Percentiles rank a stretch among this genome's conserved stretches.
Conservation (phyloP, 30 jellyfish, hydroid and myxozoan species). For the Chrysaora quinquecirrha region DNA sequence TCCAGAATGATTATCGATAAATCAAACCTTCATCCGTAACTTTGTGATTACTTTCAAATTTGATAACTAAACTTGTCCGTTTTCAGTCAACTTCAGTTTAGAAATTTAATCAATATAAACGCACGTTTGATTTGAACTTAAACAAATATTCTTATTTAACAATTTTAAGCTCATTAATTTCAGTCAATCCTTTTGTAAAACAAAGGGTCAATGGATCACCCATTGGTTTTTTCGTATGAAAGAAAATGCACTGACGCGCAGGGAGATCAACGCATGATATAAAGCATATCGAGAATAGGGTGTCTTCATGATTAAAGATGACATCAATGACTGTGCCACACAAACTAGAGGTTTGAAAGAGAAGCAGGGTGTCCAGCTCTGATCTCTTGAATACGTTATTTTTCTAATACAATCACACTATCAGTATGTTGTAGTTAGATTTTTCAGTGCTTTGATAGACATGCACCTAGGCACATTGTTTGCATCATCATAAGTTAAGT, state of each 20-base stretch:
- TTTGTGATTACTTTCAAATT: too few species aligned
- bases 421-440: too few species aligned
- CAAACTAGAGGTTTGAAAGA: too few species aligned
- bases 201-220: slow-evolving; percentile 48
- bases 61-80: background rate
- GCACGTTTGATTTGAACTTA: slow-evolving; percentile 38
- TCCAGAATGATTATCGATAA: too few species aligned
- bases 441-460: too few species aligned
- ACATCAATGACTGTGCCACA: too few species aligned
- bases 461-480: too few species aligned
- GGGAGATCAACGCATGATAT: slow-evolving; percentile 33
- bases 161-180: slow-evolving; percentile 66
- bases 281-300: background rate
- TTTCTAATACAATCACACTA: too few species aligned
- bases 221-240: background rate
- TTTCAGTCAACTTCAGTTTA: background rate
- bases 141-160: slow-evolving; percentile 50
- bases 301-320: background rate
- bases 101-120: background rate
- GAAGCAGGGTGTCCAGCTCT: too few species aligned
- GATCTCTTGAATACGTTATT: too few species aligned
- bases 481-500: too few species aligned
- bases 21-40: too few species aligned
- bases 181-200: slow-evolving; percentile 63
- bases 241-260: background rate